Evolutionary conservation across 2,113 vertebrate genomes (phyloP), one percentile per base, ranked within the genome.

Genomic region (Saimiri boliviensis): DNA sequence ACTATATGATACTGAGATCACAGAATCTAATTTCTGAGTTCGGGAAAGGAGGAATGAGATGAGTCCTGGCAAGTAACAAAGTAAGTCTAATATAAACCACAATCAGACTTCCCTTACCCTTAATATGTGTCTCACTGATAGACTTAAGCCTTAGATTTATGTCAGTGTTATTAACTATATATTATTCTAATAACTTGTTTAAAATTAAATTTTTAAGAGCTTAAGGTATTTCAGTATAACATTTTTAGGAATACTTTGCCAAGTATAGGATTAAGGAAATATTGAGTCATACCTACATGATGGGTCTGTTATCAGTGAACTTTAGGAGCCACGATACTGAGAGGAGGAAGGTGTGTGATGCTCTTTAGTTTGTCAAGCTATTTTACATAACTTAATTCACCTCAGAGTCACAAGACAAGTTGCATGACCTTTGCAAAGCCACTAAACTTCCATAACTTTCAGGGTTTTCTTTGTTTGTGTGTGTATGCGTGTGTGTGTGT

Each of bases 11-110:
- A 19, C 5, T 37, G 12, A 21, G 14, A 40, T 77, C 17, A 70
- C 9, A 91, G 56, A 89, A 86, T 45, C 21, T 76, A 20, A 70
- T 37, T 13, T 56, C 13, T 56, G 10, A 40, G 25, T 37, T 37
- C 49, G 27, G 2, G 23, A 49, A 16, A 56, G 10, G 3, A 80
- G 0, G 3, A 17, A 66, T 16, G 37, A 93, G 27, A 56, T 6
- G 2, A 89, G 25, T 1, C 20, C 9, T 8, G 0, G 16, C 4
- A 68, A 7, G 3, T 27, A 35, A 32, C 4, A 11, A 12, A 58
- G 8, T 40, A 74, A 17, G 20, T 14, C 35, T 19, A 52, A 89
- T 10, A 56, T 79, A 21, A 86, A 68, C 17, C 76, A 1, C 54
- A 37, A 16, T 73, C 30, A 54, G 5, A 3, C 23, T 71, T 83